Evolutionary conservation across 2,888 invertebrate genomes (phyloP), one percentile per base, ranked within the genome.

Genomic region (Campoletis raptor): DNA sequence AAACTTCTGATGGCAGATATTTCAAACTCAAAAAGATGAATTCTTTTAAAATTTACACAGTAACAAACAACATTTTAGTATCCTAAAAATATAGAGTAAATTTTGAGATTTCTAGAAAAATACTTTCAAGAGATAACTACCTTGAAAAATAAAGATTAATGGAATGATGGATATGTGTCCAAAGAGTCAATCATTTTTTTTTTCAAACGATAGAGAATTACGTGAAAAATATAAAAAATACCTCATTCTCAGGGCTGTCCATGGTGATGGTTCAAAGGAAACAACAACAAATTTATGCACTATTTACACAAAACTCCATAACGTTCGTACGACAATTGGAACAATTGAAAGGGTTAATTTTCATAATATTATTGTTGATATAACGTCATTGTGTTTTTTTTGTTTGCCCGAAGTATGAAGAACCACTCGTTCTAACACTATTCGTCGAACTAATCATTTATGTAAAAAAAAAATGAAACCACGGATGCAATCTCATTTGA

Each of bases 221-320:
- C 15, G 37, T 2, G 24, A 10, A n/a, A 21, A 54, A 5, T 10
- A 6, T 37, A 54, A 82, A 80, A 57, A 69, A 80, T 86, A 91
- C 90, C 90, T 91, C 89, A 21, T 76, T 88, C 69, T 90, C 91
- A 0, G 88, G 85, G 72, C 88, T 87, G 73, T 91, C 90, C 91
- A 91, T 91, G 8, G 21, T 72, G 79, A 54, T 66, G 57, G 9
- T 70, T 73, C 12, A 10, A n/a, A 61, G 30, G 37, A 78, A 66
- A 42, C 21, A 30, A 52, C 6, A 36, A 52, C 64, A 48, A 69
- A 15, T 66, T 77, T 52, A 24, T 52, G 52, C 48, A 10, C 30
- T 70, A 76, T 86, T 54, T 74, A 84, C 64, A 67, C 48, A 45
- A 81, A 81, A 61, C 15, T 69, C 69, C 84, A 61, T 74, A 6